Evolutionary conservation across 2,888 invertebrate species (phyloP), one percentile per base, ranked within the genome.

Genomic region (Atrina japonica): DNA sequence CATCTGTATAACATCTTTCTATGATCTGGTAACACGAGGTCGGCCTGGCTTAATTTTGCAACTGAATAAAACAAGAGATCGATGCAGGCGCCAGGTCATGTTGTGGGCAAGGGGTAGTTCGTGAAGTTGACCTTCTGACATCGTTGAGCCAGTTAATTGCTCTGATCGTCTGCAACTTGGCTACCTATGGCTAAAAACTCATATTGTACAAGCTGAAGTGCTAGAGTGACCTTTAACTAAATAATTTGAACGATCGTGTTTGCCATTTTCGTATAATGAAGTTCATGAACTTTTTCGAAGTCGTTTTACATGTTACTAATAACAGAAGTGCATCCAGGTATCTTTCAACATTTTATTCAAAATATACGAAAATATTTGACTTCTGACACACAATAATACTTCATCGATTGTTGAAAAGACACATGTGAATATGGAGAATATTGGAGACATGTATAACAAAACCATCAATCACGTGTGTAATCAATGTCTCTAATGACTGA

Each of bases 201-300:
- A 56, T 56, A 56, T 30, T 40, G 56, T 56, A 40, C 41, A 40
- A 23, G 35, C 23, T 35, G 6, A 40, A 56, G 35, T 61, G 61
- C 61, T 49, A 27, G 27, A 35, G 30, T 61, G 61, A 61, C 50
- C 50, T 49, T 43, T 49, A 29, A 18, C 35, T 18, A 49, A 50
- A 61, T 27, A 61, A 61, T 23, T 49, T 30, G 30, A 47, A 47
- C 61, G 27, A 30, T 30, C 47, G 27, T 30, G 45, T 45, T 30
- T 49, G 50, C 35, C 14, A 35, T 29, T 61, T 11, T 47, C n/a
- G 30, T 18, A 29, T 49, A 61, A n/a, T 45, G 23, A 49, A 61
- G 61, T 61, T 61, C 61, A 18, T 61, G 61, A 61, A 61, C 61
- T 61, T 41, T 35, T 56, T 56, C 40, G 23, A 35, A 56, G 35